Percentiles rank a stretch among this genome's conserved stretches.
Evolutionary conservation across 2,797 vertebrate species (phyloP).

Genomic region (Microctenopoma stevenorrisi): DNA sequence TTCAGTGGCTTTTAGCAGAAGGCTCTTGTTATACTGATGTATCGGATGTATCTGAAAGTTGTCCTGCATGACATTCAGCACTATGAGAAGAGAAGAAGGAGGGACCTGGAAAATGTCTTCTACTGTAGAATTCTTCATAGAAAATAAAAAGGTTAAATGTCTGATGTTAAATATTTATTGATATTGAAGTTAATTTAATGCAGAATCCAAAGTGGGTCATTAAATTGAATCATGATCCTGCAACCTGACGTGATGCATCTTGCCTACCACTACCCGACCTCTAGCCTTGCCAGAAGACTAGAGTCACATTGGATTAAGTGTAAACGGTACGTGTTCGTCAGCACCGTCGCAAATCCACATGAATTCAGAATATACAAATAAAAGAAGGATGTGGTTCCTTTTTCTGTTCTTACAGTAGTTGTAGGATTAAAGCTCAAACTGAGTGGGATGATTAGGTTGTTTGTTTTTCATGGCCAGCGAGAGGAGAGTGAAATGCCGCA

Average conservation of each 20-base stretch:
- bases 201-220: no score
- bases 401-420: neutral
- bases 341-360: neutral
- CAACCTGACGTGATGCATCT: no score
- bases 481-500: slow-evolving; percentile 48
- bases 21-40: neutral
- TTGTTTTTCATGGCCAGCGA: slow-evolving; percentile 38
- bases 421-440: neutral
- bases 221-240: no score
- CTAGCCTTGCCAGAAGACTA: slow-evolving; percentile 4
- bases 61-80: neutral
- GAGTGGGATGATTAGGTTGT: slow-evolving; percentile 11
- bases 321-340: neutral
- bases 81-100: neutral
- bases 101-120: neutral
- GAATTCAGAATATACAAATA: neutral
- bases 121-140: neutral
- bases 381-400: neutral
- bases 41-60: no score
- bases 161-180: neutral
- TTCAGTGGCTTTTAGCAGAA: neutral
- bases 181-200: no score
- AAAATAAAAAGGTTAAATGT: neutral
- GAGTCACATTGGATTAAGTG: slow-evolving; percentile 6
- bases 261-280: slow-evolving; percentile 10